Base-by-base conservation (phyloP, 2,797 vertebrate genomes). In the Lithobates pipiens region DNA sequence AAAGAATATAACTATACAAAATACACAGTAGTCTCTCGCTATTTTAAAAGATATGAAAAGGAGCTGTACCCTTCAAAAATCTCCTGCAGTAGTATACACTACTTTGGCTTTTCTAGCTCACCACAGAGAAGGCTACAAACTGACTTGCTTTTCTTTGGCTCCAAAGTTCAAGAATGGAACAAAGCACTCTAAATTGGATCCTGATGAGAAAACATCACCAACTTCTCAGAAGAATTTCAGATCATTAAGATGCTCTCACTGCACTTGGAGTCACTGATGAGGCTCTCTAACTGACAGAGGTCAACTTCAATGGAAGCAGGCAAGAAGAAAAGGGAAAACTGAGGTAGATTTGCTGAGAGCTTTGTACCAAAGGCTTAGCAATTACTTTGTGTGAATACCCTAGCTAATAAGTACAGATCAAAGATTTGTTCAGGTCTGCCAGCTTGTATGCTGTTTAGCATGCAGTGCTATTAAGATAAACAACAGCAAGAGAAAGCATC, bases 141-240 rank as follows among this genome's bases (percentile, higher is more conserved):
- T 91, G 91, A 91, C 92, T 95, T 92, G 93, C 91, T 94, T 92
- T 95, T 92, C 91, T 94, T 94, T 92, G 91, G 91, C 92, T 94
- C 92, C 91, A 93, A 93, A 95, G 95, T 95, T 95, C 93, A 94
- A 95, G 94, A 95, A 94, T 93, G 95, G 95, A 97, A 96, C 94
- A 97, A 96, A 97, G 95, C 93, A 91, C 94, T 95, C 94, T 96
- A 96, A 97, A 97, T 96, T 97, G 94, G 95, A 96, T 96, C 95
- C 95, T 97, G 95, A 97, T 97, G 95, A 96, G 95, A 97, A 97
- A 97, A 96, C 95, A 96, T 93, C 93, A 94, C 93, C 91, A 95
- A 94, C 93, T 95, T 95, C 94, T 95, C 94, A 92, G 91, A 96
- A 95, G 95, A 96, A 96, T 94, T 95, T 95, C 94, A 94, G 92